Conservation (phyloP, 1,140 invertebrate genomes). For the Archivesica marissinica region DNA sequence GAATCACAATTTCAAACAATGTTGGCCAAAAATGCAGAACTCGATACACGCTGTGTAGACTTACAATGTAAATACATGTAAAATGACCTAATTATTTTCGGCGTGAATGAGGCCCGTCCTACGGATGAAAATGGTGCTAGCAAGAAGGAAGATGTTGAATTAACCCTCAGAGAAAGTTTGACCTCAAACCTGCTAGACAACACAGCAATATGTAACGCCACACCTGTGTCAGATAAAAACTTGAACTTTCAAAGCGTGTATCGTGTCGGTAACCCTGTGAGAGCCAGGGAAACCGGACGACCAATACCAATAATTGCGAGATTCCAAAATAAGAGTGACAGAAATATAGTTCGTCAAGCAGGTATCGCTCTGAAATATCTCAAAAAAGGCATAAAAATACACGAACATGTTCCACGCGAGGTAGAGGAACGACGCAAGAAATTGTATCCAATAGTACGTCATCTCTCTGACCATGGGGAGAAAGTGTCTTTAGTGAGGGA, state of each 20-base stretch:
- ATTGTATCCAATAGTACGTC: not conserved
- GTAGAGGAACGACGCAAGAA: not conserved
- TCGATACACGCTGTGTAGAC: constrained; percentile 6
- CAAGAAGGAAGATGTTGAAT: not conserved
- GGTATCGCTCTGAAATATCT: not conserved
- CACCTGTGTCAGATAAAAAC: not conserved
- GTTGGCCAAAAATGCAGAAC: not conserved
- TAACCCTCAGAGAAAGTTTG: not conserved
- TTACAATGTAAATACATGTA: not conserved
- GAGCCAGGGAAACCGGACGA: not conserved
- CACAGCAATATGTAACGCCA: too few relatives aligned
- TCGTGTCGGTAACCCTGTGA: not conserved
- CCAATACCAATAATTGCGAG: not conserved
- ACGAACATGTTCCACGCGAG: constrained; percentile 8
- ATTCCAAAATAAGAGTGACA: not conserved
- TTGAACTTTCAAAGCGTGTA: not conserved
- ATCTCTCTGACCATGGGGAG: not conserved
- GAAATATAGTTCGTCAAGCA: not conserved
- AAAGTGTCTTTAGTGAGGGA: not conserved
- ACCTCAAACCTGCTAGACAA: not conserved
- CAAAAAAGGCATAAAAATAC: not conserved
- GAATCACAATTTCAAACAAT: not conserved
- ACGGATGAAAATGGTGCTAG: not conserved
- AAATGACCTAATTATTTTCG: constrained; percentile 19
- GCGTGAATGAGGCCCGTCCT: constrained; percentile 2